phyloP scores from a whole-genome alignment of 2,797 vertebrate genomes.

The Dendrocincla tyrannina region DNA sequence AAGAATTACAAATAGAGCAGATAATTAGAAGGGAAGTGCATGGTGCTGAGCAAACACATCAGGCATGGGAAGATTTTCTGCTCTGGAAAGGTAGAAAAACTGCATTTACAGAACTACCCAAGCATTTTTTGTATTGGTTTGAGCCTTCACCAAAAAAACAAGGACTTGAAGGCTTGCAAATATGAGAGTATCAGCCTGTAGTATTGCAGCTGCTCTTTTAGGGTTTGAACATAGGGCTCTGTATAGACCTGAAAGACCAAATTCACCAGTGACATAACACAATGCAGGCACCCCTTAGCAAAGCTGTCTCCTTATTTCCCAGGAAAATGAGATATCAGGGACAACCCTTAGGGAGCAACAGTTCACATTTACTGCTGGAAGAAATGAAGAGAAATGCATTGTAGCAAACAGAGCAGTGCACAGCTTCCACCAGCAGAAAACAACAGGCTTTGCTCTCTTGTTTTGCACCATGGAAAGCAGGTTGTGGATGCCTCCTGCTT shows the following conservation, averaged over 20 bases:
- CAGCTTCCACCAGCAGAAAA: not conserved
- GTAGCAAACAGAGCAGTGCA: not conserved
- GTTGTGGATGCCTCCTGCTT: not conserved
- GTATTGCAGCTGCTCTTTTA: not conserved
- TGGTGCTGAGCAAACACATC: conserved; percentile 40
- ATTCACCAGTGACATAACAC: not conserved
- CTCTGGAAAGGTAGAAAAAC: not conserved
- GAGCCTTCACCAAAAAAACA: not conserved
- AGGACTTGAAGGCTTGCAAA: not conserved
- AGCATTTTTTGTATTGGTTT: not conserved
- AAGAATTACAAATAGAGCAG: conserved; percentile 50
- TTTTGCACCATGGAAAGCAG: not conserved
- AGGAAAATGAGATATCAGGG: not conserved
- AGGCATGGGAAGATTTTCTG: not conserved
- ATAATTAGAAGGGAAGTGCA: conserved; percentile 36
- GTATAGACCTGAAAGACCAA: not conserved
- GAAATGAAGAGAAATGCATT: not conserved
- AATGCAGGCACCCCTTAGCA: not conserved
- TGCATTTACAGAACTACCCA: not conserved
- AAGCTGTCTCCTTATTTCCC: not conserved
- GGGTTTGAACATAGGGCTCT: not conserved
- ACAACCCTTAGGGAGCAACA: not conserved
- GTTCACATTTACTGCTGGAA: not conserved
- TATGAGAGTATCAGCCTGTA: not conserved
- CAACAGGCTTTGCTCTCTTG: not conserved